Base-by-base conservation (phyloP, 2,888 invertebrate species). In the Thecocarcelia acutangulata region DNA sequence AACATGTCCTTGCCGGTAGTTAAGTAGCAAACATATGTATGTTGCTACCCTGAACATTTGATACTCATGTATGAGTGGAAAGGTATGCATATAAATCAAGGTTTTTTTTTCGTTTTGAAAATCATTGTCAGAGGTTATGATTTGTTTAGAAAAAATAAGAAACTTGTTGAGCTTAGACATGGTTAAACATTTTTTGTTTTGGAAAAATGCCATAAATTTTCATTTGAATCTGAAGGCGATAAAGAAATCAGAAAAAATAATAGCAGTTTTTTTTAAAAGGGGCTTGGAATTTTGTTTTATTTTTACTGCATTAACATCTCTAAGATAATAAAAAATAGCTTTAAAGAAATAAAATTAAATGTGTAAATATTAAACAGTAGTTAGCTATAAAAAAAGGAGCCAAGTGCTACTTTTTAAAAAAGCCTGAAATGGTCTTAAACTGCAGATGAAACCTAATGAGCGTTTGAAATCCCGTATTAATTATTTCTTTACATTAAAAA, bases 61-160 rank as follows among this genome's bases (percentile, higher is more conserved):
- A 15, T 46, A 37, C n/a, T 63, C 37, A 33, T 37, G 58, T 17
- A 24, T 24, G 24, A 24, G 24, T 24, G 3, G 24, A 24, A 24
- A 24, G 24, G n/a, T 19, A 33, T 28, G n/a, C 3, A 21, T 15
- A 17, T 50, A 37, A 69, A 63, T 69, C 61, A 54, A 48, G 54
- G 24, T 15, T 33, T 42, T 40, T 44, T 40, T 40, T 48, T 37
- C n/a, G 44, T 15, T 76, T 56, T 61, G 63, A 73, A 81, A 76
- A 81, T 81, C 76, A 81, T 63, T 72, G 76, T 13, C 72, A 76
- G 24, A 58, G 28, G 72, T 76, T 73, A 63, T 54, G 28, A 59
- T 17, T 72, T 70, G 46, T 56, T 46, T 33, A 64, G 58, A 0
- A 12, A n/a, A 8, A 33, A 52, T 44, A 40, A 56, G 15, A 19